Percentiles rank a stretch among this genome's conserved stretches.
phyloP scores from a whole-genome alignment of 2,797 vertebrate genomes.

The Pseudochirops cupreus region DNA sequence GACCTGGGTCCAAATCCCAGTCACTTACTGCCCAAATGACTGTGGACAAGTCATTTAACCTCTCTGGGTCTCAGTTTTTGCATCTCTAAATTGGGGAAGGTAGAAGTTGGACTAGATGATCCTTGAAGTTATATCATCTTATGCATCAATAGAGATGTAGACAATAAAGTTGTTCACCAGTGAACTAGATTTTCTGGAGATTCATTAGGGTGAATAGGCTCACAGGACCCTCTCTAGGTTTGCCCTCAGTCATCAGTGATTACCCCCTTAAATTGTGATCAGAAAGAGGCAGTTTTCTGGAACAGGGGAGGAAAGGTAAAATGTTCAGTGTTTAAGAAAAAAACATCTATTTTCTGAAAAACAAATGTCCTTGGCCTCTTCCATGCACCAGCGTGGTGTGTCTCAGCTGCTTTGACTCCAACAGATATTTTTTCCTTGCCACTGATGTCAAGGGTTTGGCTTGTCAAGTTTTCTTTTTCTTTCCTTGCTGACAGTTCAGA shows the following conservation, averaged over 20 bases:
- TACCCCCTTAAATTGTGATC: not conserved
- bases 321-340: no score
- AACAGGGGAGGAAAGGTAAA: no score
- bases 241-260: not conserved
- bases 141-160: not conserved
- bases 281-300: not conserved
- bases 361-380: not conserved
- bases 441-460: not conserved
- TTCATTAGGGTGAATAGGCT: not conserved
- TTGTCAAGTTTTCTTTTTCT: not conserved
- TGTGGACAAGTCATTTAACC: not conserved
- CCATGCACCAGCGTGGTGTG: not conserved
- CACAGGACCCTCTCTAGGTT: not conserved
- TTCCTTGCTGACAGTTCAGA: not conserved
- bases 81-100: not conserved
- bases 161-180: not conserved
- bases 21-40: not conserved
- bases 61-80: not conserved
- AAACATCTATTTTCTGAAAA: not conserved
- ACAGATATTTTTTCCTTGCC: not conserved
- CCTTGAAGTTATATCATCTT: not conserved
- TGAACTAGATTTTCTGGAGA: not conserved
- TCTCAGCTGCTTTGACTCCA: not conserved
- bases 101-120: not conserved
- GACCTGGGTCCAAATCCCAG: not conserved